Conservation (phyloP, 2,797 vertebrate genomes). For the Sebastes cheni region DNA sequence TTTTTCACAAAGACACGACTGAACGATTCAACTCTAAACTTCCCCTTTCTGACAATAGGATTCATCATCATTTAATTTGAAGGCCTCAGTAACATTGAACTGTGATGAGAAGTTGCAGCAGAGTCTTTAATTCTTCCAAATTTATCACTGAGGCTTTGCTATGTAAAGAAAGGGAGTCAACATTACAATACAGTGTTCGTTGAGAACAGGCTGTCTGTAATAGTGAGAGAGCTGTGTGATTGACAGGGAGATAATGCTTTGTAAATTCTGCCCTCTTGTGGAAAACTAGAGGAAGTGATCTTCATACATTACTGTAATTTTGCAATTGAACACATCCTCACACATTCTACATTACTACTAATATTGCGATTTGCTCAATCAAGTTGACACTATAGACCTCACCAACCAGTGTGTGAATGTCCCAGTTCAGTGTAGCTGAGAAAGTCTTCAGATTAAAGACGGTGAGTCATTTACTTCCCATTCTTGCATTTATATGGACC, state of each 20-base stretch:
- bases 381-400: background rate
- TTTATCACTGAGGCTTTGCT: background rate
- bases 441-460: background rate
- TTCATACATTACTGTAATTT: background rate
- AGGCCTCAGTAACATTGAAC: background rate
- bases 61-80: background rate
- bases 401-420: background rate
- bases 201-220: background rate
- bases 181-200: background rate
- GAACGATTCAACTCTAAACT: background rate
- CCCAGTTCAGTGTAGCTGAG: background rate
- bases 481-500: background rate
- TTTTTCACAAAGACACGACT: background rate
- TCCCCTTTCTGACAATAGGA: background rate
- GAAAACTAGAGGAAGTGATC: background rate
- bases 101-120: background rate
- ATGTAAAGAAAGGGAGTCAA: background rate
- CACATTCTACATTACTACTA: background rate
- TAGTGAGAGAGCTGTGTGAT: background rate
- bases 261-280: constrained; percentile 67
- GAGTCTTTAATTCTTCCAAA: background rate
- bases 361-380: background rate
- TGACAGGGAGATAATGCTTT: background rate
- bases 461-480: background rate
- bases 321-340: background rate